A percentile compares a stretch with the other conserved stretches of the same genome.
phyloP scores from a whole-genome alignment of 2,113 vertebrate species.

The Salvelinus fontinalis region DNA sequence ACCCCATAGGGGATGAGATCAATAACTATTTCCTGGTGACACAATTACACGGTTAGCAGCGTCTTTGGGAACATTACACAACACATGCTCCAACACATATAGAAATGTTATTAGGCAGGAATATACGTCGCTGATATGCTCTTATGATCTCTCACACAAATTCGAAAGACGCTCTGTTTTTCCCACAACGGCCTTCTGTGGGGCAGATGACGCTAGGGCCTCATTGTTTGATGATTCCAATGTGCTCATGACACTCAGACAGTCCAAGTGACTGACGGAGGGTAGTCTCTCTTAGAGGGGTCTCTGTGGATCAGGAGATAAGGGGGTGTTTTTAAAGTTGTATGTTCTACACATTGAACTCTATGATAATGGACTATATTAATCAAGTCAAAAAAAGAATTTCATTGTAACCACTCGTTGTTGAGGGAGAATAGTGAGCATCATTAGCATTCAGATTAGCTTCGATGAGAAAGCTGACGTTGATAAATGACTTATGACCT shows the following conservation, averaged over 20 bases:
- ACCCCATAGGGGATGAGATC: conserved; percentile 35
- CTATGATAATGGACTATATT: conserved; percentile 60
- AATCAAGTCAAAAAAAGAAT: conserved; percentile 52
- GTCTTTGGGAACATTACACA: conserved; percentile 9
- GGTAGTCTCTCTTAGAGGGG: not conserved
- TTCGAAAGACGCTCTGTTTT: too few relatives aligned
- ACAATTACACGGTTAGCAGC: conserved; percentile 9
- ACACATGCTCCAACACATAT: not conserved
- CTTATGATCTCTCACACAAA: too few relatives aligned
- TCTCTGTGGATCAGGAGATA: not conserved
- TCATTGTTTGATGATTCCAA: conserved; percentile 1
- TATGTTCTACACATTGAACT: conserved; percentile 17
- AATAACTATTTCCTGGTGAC: conserved; percentile 41
- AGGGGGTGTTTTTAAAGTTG: conserved; percentile 5
- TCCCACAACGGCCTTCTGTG: too few relatives aligned
- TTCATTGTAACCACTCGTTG: conserved; percentile 32
- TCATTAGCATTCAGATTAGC: conserved; percentile 53
- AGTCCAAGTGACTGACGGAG: not conserved
- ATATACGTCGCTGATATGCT: not conserved
- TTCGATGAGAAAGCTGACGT: conserved; percentile 34
- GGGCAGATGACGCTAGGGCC: too few relatives aligned
- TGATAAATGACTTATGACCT: conserved; percentile 60
- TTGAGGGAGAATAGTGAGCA: conserved; percentile 6
- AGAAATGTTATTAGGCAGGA: not conserved
- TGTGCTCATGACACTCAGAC: conserved; percentile 6